Conservation (phyloP, 2,797 vertebrate species). For the Melanotaenia nigrans region DNA sequence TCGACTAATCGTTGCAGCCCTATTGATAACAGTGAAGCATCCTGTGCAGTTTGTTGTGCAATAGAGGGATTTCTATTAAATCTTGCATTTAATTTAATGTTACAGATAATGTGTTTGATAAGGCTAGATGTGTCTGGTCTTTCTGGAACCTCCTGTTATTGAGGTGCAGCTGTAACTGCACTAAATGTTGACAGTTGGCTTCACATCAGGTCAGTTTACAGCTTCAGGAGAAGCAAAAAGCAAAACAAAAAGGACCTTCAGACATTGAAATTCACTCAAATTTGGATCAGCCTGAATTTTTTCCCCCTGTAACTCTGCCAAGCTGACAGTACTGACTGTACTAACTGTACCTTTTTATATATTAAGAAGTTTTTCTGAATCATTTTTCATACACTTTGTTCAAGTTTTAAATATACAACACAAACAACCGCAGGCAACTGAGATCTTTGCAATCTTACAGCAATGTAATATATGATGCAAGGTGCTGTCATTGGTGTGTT, state of each 20-base stretch:
- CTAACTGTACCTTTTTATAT: background rate
- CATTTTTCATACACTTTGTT: background rate
- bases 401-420: background rate
- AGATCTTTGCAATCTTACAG: background rate
- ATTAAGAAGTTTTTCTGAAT: background rate
- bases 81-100: background rate
- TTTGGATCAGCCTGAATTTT: background rate
- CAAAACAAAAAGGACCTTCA: background rate
- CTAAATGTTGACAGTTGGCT: background rate
- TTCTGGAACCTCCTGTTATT: background rate
- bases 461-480: background rate
- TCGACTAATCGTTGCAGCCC: too few relatives aligned
- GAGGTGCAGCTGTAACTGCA: background rate
- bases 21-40: background rate
- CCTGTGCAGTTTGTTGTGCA: background rate
- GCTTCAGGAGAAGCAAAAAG: background rate
- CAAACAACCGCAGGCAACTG: background rate
- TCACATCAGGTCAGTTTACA: background rate
- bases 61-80: background rate
- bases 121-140: background rate
- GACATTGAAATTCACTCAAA: slow-evolving; percentile 2
- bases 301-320: background rate
- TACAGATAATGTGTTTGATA: background rate
- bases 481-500: background rate
- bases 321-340: too few relatives aligned